Evolutionary conservation across 2,888 invertebrate species (phyloP), one percentile per base, ranked within the genome.

Genomic region (Cyaniris semiargus): DNA sequence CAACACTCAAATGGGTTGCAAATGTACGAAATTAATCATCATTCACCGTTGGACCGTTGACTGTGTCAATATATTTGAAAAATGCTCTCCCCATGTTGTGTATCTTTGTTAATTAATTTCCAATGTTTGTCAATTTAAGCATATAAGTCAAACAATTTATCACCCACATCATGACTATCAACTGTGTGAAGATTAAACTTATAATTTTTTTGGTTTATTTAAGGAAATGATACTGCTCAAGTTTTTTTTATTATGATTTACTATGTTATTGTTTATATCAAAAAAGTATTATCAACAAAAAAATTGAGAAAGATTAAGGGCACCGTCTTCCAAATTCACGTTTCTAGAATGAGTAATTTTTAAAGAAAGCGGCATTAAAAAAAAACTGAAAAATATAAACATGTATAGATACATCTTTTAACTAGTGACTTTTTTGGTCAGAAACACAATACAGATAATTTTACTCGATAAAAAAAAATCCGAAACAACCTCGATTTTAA

Each of bases 1-100:
- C 80, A 80, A 77, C 76, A 77, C 76, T 76, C 78, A 77, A 80
- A 80, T 79, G 81, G 79, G 76, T 76, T 79, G 80, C 81, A 79
- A 81, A 82, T 81, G 79, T 76, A 76, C 70, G 53, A 80, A 80
- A 81, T 81, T 81, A 81, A 81, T 81, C 81, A 81, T 80, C 79
- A 81, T 81, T 78, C 78, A 72, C 78, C 75, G 76, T 77, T 76
- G 31, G 27, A 56, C 70, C 53, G 48, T 76, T 71, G 56, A 72
- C 70, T 72, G 70, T 38, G 74, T 27, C 74, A 74, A 74, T 74
- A 18, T 1, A 53, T 38, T 21, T 27, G 48, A 53, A 74, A 48
- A 53, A 74, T 74, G 74, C 27, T 18, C 21, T 13, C 72, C n/a
- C 38, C 21, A 44, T n/a, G 38, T 21, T 72, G 72, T 72, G 23